Evolutionary conservation across 53 echinoderm and acorn worm genomes (phyloP), one percentile per base, ranked within the genome.

Genomic region (Pentamera pediparva): DNA sequence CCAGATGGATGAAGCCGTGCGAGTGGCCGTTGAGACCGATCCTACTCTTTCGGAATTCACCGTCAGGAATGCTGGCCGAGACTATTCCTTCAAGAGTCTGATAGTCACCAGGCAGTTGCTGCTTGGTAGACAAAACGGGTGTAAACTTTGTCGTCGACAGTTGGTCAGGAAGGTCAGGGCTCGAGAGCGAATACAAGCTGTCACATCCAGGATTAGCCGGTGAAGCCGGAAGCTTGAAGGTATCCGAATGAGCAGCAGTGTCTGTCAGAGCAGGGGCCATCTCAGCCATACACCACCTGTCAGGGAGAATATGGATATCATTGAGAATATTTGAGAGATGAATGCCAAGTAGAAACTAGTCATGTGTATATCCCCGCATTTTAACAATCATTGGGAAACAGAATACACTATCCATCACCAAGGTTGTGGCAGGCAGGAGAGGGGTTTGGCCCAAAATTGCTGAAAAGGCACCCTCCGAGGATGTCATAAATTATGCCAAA

Each of bases 251-350:
- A 65, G 96, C 90, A 82, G 91, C 85, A 65, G 96, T 87, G 73
- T 95, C 96, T 80, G 96, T 95, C 79, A 95, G 82, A 71, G 96
- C 96, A 36, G 96, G 96, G 77, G 96, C 96, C 96, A 95, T 95
- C 61, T 85, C 96, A 91, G 90, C 96, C 90, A 91, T 91, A 82
- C 90, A 95, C 83, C 79, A 78, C 88, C 88, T 88, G 74, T n/a
- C n/a, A n/a, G n/a, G 75, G 60, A 30, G 75, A 70, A 75, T 78
- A 72, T 53, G 61, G 78, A 61, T 69, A 80, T 50, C 63, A 85
- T 62, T 63, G 43, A 60, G 60, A 76, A 86, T 7, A 53, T 54
- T 67, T 69, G 38, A 53, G 73, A 52, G 52, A 72, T 72, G 13
- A 72, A 72, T 33, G 55, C 36, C 13, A 72, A 35, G 2, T 53